Evolutionary conservation across 2,113 vertebrate genomes (phyloP), one percentile per base, ranked within the genome.

Genomic region (Pachypanchax playfairii): DNA sequence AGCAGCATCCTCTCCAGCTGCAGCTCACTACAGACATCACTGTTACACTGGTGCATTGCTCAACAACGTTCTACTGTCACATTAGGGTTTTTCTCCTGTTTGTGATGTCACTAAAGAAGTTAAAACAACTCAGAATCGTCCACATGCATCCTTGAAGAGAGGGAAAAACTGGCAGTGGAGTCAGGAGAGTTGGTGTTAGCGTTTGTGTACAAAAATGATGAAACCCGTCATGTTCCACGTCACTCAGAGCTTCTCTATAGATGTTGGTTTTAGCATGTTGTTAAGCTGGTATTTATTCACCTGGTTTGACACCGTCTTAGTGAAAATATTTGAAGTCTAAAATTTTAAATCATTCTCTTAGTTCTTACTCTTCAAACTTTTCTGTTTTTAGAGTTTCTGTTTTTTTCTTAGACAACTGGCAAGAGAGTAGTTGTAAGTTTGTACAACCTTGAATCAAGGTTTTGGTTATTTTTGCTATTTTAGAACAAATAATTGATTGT

Each of bases 31-130:
- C 79, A 74, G 75, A 51, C 71, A 36, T 55, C 75, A 72, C 61
- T 53, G 44, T 48, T 49, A 75, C 72, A 71, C 59, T 87, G 79
- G 33, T 83, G 87, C 84, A 88, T 67, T 80, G 63, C 73, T 71
- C 63, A 52, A 62, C 56, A 56, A 4, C 22, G 18, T 50, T 39
- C 31, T 21, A 41, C 17, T 49, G 52, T 55, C 56, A 5, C 26
- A 67, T 61, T 13, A 55, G 36, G 24, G 62, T 53, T 33, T 29
- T 21, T 70, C 46, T 25, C 44, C 47, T 64, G 46, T 62, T 58
- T 60, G 15, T 28, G n/a, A 28, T 17, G 24, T 21, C 36, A 47
- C 46, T 57, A 20, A 74, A 68, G 22, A 0, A 25, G 17, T 8
- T 54, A 15, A 56, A 70, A 70, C 24, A 67, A 22, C 33, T 61